These are phyloP conservation scores for Cepaea hortensis DNA, from an alignment of 2,888 invertebrate genomes.

Conservation along the genomic window DNA sequence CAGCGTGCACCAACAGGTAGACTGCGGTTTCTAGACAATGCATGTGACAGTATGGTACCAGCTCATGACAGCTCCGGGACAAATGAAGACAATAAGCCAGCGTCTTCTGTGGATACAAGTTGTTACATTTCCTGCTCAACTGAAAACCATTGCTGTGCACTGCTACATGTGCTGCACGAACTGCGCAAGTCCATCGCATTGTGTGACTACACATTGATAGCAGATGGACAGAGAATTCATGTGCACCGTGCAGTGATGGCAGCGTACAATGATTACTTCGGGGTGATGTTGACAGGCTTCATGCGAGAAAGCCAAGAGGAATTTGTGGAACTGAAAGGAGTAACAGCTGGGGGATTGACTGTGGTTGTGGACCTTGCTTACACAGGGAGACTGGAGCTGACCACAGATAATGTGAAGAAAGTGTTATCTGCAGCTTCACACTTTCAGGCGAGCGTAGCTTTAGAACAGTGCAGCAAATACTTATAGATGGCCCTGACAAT, in stretches of 20 bases:
- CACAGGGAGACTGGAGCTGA: constrained; percentile 70
- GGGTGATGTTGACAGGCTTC: constrained; percentile 73
- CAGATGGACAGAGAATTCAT: constrained; percentile 62
- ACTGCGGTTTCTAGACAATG: constrained; percentile 43
- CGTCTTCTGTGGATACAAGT: constrained; percentile 6
- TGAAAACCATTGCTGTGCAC: constrained; percentile 68
- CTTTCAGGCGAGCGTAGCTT: constrained; percentile 72
- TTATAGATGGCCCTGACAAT: constrained; percentile 70
- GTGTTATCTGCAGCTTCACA: constrained; percentile 75
- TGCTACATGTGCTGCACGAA: constrained; percentile 69
- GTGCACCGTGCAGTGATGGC: constrained; percentile 74
- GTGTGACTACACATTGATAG: constrained; percentile 72
- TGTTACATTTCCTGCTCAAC: constrained; percentile 53
- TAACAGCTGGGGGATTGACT: constrained; percentile 71
- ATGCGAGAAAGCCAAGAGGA: constrained; percentile 72
- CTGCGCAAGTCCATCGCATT: constrained; percentile 67
- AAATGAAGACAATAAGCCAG: constrained; percentile 20
- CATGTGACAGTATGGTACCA: constrained; percentile 45
- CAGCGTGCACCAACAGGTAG: constrained; percentile 16
- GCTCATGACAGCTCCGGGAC: not conserved
- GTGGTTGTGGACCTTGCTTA: constrained; percentile 75
- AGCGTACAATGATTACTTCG: constrained; percentile 75
- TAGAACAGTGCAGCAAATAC: constrained; percentile 73
- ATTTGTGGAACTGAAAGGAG: constrained; percentile 69
- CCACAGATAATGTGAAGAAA: constrained; percentile 71